phyloP scores from a whole-genome alignment of 2,888 invertebrate genomes.

The Calliphora vomitoria region DNA sequence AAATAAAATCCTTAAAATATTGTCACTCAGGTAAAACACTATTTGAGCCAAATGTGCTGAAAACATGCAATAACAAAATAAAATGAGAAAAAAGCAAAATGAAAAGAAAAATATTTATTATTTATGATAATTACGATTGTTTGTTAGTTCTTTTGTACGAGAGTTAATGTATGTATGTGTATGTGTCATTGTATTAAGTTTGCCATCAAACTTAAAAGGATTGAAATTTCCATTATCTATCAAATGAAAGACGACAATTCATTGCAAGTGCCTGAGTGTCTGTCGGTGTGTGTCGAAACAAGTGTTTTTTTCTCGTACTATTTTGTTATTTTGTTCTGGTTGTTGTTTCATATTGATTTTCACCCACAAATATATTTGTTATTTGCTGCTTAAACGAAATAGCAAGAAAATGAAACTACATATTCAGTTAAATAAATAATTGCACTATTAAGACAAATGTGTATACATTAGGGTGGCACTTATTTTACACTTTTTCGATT shows the following conservation, averaged over 20 bases:
- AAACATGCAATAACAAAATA: conserved; percentile 72
- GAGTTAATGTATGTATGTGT: background rate
- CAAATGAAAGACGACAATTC: conserved; percentile 14
- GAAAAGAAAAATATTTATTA: conserved; percentile 48
- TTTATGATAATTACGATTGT: conserved; percentile 52
- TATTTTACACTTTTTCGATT: too few relatives aligned
- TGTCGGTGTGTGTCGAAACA: background rate
- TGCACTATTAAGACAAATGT: background rate
- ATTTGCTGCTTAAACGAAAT: background rate
- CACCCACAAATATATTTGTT: background rate
- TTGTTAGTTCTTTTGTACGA: conserved; percentile 10
- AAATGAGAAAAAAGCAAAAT: conserved; percentile 32
- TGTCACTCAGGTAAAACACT: conserved; percentile 66
- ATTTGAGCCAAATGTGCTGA: conserved; percentile 63
- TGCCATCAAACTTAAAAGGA: conserved; percentile 38
- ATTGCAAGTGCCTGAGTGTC: background rate
- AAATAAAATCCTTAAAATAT: conserved; percentile 69
- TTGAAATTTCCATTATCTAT: conserved; percentile 44
- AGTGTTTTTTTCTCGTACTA: background rate
- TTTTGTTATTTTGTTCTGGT: background rate
- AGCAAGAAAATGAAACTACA: background rate
- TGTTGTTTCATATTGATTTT: conserved; percentile 10
- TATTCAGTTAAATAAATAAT: background rate
- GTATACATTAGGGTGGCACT: background rate
- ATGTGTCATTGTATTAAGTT: background rate